A percentile compares a stretch with the other conserved stretches of the same genome.
Evolutionary conservation across 35 echinoderm and acorn worm species (phyloP).

Genomic region (Holothuria glaberrima): DNA sequence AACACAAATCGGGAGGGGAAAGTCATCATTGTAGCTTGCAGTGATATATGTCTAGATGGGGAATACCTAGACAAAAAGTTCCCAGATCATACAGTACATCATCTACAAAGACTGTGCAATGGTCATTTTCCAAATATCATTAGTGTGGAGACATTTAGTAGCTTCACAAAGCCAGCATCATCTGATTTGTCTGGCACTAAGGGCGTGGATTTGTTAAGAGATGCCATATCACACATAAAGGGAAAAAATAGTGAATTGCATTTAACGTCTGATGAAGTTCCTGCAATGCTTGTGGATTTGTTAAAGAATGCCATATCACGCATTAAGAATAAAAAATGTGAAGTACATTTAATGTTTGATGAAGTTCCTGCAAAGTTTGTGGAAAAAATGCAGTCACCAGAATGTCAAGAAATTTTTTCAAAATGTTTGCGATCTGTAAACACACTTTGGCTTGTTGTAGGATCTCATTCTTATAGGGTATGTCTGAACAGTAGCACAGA

Average conservation of each 20-base stretch:
- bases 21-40: neutral
- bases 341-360: slow-evolving; percentile 18
- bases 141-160: too few relatives aligned
- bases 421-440: too few relatives aligned
- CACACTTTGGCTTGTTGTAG: neutral
- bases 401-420: too few relatives aligned
- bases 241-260: neutral
- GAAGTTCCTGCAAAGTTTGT: slow-evolving; percentile 17
- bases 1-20: neutral
- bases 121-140: neutral
- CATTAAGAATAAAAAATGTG: neutral
- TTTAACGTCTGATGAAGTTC: slow-evolving; percentile 26
- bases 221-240: neutral
- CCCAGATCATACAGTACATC: slow-evolving; percentile 11
- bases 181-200: too few relatives aligned
- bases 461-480: slow-evolving; percentile 17
- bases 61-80: neutral
- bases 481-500: neutral
- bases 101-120: neutral
- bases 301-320: neutral
- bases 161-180: too few relatives aligned
- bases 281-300: neutral
- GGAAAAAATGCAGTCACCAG: too few relatives aligned
- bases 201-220: too few relatives aligned
- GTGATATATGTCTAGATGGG: slow-evolving; percentile 8